Percentiles rank a stretch among this genome's conserved stretches.
phyloP scores from a whole-genome alignment of 2,888 invertebrate genomes.

The Drosophila emarginata region DNA sequence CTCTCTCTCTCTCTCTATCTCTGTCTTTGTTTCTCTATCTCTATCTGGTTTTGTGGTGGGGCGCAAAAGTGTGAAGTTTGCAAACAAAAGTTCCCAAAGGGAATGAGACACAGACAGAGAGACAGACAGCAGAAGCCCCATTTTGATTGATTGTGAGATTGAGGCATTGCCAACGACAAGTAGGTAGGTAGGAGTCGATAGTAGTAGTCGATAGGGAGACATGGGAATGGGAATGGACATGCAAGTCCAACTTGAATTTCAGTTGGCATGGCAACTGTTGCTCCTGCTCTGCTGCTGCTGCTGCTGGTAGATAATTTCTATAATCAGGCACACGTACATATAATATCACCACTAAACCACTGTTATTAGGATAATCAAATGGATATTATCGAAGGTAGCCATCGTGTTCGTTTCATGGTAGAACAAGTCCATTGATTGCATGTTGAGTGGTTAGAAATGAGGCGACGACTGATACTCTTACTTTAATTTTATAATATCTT shows the following conservation, averaged over 20 bases:
- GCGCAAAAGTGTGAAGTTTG: constrained; percentile 77
- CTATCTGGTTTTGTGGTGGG: constrained; percentile 16
- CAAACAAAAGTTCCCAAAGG: constrained; percentile 14
- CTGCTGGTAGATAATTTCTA: constrained; percentile 79
- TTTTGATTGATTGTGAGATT: constrained; percentile 12
- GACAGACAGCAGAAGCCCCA: neutral
- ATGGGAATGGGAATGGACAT: neutral
- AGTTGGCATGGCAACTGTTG: neutral
- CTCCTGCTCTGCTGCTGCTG: neutral
- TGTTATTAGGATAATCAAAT: constrained; percentile 83
- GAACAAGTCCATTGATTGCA: constrained; percentile 50
- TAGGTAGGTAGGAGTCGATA: constrained; percentile 58
- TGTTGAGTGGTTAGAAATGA: no score
- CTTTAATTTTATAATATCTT: neutral
- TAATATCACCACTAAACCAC: constrained; percentile 82
- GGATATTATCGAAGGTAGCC: constrained; percentile 81
- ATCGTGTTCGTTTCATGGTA: constrained; percentile 47
- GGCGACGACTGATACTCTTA: neutral
- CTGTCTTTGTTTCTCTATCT: neutral
- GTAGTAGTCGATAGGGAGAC: constrained; percentile 10
- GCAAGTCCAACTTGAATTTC: neutral
- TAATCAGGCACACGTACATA: constrained; percentile 83
- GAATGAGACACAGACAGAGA: no score
- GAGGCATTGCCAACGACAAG: constrained; percentile 45
- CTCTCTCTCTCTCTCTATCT: neutral